Evolutionary conservation across 2,113 vertebrate genomes (phyloP).

Genomic region (Sylvietta virens): DNA sequence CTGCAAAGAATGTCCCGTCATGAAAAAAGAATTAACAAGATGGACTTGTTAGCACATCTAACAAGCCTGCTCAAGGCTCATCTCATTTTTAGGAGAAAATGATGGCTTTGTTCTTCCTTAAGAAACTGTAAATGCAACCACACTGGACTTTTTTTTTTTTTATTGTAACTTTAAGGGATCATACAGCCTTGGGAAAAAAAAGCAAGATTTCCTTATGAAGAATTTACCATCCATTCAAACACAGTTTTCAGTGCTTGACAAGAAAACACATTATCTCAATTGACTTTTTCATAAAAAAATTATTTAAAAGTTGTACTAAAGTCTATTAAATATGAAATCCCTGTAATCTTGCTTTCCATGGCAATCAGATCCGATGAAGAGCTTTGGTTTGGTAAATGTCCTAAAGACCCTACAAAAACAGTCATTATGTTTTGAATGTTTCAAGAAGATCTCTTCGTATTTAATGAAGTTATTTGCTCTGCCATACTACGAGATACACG

Average conservation of each 20-base stretch:
- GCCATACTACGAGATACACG: neutral
- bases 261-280: neutral
- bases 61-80: neutral
- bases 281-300: neutral
- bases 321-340: neutral
- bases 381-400: slow-evolving; percentile 30
- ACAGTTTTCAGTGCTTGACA: neutral
- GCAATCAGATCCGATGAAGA: slow-evolving; percentile 1
- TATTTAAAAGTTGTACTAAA: neutral
- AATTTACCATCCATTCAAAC: neutral
- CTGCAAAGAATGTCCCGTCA: neutral
- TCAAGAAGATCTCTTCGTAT: slow-evolving; percentile 24
- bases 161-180: neutral
- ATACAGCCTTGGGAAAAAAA: neutral
- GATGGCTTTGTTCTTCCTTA: neutral
- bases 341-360: neutral
- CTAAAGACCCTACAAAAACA: slow-evolving; percentile 5
- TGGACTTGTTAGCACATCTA: neutral
- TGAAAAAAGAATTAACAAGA: neutral
- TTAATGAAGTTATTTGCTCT: slow-evolving; percentile 21
- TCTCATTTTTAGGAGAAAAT: neutral
- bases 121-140: neutral
- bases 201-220: neutral
- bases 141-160: neutral
- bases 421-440: neutral